Evolutionary conservation across 2,888 invertebrate genomes (phyloP).

Genomic region (Pecten maximus): DNA sequence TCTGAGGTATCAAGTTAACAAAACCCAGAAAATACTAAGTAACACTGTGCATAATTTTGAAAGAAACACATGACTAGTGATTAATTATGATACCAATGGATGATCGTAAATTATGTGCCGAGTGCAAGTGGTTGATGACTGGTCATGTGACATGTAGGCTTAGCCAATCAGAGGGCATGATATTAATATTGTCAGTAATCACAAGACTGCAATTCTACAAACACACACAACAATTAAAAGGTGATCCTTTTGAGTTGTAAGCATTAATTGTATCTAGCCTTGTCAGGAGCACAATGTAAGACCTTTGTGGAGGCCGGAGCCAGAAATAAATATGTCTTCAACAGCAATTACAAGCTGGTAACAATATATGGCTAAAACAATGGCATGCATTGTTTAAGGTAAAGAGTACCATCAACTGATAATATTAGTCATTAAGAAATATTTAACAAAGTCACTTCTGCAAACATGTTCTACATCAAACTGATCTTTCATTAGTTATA

Average conservation of each 20-base stretch:
- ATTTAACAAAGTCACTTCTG: too few relatives aligned
- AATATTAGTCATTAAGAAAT: not conserved
- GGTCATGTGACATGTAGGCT: conserved; percentile 30
- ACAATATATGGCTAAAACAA: not conserved
- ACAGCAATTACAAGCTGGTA: too few relatives aligned
- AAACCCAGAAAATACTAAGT: not conserved
- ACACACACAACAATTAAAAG: not conserved
- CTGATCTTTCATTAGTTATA: too few relatives aligned
- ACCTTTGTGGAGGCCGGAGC: too few relatives aligned
- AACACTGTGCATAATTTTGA: not conserved
- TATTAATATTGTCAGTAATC: not conserved
- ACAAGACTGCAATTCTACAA: not conserved
- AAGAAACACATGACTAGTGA: not conserved
- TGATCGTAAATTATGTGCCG: not conserved
- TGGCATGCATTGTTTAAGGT: not conserved
- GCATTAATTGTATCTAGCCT: too few relatives aligned
- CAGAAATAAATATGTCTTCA: too few relatives aligned
- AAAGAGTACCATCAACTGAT: not conserved
- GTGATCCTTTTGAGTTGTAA: too few relatives aligned
- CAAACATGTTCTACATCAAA: too few relatives aligned
- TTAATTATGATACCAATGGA: not conserved
- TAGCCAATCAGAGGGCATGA: conserved; percentile 24
- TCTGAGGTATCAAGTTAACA: too few relatives aligned
- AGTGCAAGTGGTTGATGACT: conserved; percentile 9
- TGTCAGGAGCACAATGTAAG: too few relatives aligned